Evolutionary conservation across 2,113 vertebrate genomes (phyloP).

Genomic region (Dendrocopos noguchii): DNA sequence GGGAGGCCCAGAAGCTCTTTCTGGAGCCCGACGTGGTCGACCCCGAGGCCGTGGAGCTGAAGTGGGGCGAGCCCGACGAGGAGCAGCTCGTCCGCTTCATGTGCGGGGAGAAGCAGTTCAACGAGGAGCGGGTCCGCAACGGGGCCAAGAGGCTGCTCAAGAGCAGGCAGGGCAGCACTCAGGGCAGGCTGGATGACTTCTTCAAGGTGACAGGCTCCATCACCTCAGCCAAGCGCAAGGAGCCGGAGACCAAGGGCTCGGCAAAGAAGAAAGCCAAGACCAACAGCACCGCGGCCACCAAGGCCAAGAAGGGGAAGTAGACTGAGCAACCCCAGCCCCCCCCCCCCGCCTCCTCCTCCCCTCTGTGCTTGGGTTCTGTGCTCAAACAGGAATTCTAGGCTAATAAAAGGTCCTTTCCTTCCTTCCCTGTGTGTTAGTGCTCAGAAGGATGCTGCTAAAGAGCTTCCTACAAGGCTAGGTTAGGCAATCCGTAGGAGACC

Average conservation of each 20-base stretch:
- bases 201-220: conserved; percentile 94
- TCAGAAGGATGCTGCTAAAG: neutral
- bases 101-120: conserved; percentile 95
- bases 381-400: neutral
- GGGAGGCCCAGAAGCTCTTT: conserved; percentile 90
- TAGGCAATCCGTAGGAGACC: neutral
- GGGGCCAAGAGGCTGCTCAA: conserved; percentile 89
- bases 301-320: conserved; percentile 86
- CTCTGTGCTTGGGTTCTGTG: neutral
- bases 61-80: conserved; percentile 90
- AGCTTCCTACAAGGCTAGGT: neutral
- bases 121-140: conserved; percentile 91
- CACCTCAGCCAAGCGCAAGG: conserved; percentile 92
- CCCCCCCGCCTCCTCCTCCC: too few species aligned
- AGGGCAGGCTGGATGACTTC: conserved; percentile 94
- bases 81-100: conserved; percentile 88
- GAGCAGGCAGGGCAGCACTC: conserved; percentile 94
- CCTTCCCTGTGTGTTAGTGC: neutral
- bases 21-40: conserved; percentile 90
- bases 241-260: conserved; percentile 84
- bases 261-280: conserved; percentile 92
- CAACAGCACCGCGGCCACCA: conserved; percentile 66
- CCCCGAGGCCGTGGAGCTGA: conserved; percentile 81
- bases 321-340: fast-evolving
- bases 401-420: neutral